These are phyloP conservation scores for Sardinella longiceps DNA, from an alignment of 2,797 vertebrate genomes.

Conservation along the genomic window DNA sequence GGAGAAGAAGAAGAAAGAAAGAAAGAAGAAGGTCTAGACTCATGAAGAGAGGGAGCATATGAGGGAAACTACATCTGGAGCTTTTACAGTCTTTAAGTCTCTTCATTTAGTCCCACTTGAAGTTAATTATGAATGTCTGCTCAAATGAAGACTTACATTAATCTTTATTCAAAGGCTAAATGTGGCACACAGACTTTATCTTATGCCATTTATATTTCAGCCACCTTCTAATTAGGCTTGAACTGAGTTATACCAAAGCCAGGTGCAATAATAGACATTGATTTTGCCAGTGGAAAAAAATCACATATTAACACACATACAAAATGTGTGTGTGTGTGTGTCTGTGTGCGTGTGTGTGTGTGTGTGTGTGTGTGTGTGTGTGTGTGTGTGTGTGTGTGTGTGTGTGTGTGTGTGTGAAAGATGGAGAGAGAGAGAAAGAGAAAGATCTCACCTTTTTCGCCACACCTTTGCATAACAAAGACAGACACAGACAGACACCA, in stretches of 20 bases:
- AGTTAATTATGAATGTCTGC: conserved; percentile 23
- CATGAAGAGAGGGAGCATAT: not conserved
- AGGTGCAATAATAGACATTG: not conserved
- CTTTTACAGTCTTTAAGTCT: not conserved
- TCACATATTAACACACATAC: not conserved
- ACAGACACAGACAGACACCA: no score
- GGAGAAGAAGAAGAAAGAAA: no score
- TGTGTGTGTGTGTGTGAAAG: no score
- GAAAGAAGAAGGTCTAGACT: no score
- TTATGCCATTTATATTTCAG: conserved; percentile 6
- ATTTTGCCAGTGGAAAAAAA: not conserved
- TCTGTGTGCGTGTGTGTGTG: not conserved
- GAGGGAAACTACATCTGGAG: not conserved
- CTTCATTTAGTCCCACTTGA: not conserved
- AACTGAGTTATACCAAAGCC: not conserved
- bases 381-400: no score
- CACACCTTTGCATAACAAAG: no score
- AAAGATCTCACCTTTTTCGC: no score
- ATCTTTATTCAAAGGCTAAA: not conserved
- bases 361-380: no score
- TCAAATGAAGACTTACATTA: conserved; percentile 2
- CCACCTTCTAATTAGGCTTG: conserved; percentile 7
- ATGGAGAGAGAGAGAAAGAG: no score
- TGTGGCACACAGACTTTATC: not conserved
- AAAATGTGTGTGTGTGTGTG: not conserved